phyloP scores from a whole-genome alignment of 2,113 vertebrate genomes.

The Diglossa brunneiventris region DNA sequence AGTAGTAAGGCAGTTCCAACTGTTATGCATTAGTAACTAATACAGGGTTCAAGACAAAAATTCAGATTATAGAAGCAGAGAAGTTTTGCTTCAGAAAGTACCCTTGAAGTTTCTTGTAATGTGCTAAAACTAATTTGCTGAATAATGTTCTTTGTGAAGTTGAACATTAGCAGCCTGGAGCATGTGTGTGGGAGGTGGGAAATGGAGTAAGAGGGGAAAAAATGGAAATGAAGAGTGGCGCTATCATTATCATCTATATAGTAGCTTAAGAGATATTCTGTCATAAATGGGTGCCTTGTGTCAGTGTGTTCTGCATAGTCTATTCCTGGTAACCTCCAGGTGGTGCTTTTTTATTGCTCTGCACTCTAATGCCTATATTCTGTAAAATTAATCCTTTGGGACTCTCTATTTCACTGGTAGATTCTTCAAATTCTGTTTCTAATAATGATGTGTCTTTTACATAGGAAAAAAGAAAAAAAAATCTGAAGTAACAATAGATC shows the following conservation, averaged over 20 bases:
- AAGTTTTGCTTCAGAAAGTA: background rate
- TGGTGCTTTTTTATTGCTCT: conserved; percentile 16
- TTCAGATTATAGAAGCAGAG: background rate
- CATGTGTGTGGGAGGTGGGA: background rate
- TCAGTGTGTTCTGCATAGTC: background rate
- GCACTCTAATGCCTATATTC: background rate
- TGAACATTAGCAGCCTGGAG: background rate
- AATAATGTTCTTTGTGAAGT: background rate
- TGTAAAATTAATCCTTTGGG: background rate
- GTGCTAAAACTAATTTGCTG: background rate
- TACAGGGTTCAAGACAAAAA: background rate
- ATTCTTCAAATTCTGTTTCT: background rate
- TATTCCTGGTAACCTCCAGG: background rate
- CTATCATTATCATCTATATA: background rate
- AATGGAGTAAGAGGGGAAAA: background rate
- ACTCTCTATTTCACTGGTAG: background rate
- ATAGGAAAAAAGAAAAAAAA: background rate
- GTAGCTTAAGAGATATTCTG: background rate
- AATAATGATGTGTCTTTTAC: background rate
- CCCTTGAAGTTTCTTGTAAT: background rate
- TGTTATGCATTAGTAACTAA: background rate
- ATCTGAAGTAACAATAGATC: background rate
- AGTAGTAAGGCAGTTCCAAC: background rate
- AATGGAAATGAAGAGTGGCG: background rate
- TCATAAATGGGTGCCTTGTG: background rate